These are phyloP conservation scores for Okapia johnstoni DNA, from an alignment of 2,113 vertebrate genomes.

Conservation along the genomic window DNA sequence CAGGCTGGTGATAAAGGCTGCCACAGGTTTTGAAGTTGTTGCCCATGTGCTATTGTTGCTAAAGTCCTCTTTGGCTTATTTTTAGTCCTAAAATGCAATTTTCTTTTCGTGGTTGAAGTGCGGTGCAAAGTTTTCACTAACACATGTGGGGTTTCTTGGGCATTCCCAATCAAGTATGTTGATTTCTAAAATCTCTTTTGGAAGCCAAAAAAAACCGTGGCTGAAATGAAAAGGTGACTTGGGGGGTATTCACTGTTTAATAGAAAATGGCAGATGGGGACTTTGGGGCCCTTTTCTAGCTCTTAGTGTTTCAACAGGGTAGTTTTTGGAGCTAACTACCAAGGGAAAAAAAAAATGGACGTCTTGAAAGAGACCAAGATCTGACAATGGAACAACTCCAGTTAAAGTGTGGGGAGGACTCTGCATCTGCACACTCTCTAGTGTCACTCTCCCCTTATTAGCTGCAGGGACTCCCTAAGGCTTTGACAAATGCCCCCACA, in stretches of 20 bases:
- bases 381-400: neutral
- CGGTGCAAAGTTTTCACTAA: conserved; percentile 8
- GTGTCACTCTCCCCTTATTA: neutral
- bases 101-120: conserved; percentile 47
- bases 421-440: neutral
- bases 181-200: conserved; percentile 24
- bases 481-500: neutral
- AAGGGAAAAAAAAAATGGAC: neutral
- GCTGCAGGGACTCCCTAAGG: neutral
- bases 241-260: neutral
- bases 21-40: conserved; percentile 56
- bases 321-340: neutral
- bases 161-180: conserved; percentile 35
- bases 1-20: conserved; percentile 61
- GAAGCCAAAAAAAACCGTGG: neutral
- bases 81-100: conserved; percentile 41
- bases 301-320: neutral
- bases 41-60: conserved; percentile 41
- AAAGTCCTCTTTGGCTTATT: conserved; percentile 52
- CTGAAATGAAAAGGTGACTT: neutral
- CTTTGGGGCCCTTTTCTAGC: neutral
- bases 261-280: neutral
- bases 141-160: neutral
- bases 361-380: neutral
- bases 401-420: neutral